Percentiles rank a stretch among this genome's conserved stretches.
Evolutionary conservation across 30 jellyfish, hydroid and myxozoan species (phyloP).

Genomic region (Calvadosia cruxmelitensis): DNA sequence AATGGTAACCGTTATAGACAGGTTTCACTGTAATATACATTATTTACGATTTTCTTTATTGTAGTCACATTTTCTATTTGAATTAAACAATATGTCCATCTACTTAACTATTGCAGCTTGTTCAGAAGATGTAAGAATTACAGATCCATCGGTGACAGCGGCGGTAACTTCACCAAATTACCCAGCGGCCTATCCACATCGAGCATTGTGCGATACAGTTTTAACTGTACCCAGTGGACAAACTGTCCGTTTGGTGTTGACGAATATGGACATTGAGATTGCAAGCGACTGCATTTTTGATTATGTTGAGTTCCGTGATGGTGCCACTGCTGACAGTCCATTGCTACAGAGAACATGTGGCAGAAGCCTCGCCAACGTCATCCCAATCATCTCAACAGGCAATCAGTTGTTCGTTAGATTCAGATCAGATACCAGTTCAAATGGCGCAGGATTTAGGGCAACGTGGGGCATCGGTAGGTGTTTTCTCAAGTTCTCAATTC

Average conservation of each 20-base stretch:
- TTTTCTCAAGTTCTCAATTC: no score
- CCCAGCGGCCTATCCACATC: conserved; percentile 28
- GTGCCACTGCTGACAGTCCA: conserved; percentile 27
- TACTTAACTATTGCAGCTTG: conserved; percentile 23
- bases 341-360: conserved; percentile 39
- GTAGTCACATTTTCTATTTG: no score
- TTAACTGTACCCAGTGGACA: conserved; percentile 52
- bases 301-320: conserved; percentile 45
- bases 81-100: neutral
- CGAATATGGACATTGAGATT: conserved; percentile 43
- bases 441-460: conserved; percentile 33
- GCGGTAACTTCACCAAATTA: conserved; percentile 44
- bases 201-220: conserved; percentile 34
- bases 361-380: conserved; percentile 11
- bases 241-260: conserved; percentile 23
- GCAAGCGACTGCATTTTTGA: conserved; percentile 25
- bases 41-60: no score
- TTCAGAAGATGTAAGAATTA: conserved; percentile 31
- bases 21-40: no score
- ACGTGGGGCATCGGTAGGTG: neutral
- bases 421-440: conserved; percentile 27
- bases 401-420: conserved; percentile 37
- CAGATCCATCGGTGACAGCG: conserved; percentile 22
- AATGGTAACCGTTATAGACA: no score
- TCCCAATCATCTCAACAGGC: conserved; percentile 33